phyloP scores from a whole-genome alignment of 2,113 vertebrate genomes.

The Mus pahari region DNA sequence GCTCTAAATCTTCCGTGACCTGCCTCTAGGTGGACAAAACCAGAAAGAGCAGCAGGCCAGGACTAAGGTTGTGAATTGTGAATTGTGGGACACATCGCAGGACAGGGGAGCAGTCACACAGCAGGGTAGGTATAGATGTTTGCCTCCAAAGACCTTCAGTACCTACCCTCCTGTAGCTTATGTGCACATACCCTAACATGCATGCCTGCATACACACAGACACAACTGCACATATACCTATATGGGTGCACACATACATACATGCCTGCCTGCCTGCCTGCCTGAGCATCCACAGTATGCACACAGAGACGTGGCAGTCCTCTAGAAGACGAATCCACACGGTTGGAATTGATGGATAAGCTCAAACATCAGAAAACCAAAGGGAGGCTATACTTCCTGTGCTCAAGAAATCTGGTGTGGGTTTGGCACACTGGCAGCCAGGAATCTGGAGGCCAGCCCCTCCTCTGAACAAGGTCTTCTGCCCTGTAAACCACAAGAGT shows the following conservation, averaged over 20 bases:
- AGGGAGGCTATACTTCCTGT: background rate
- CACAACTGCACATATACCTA: background rate
- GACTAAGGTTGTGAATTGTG: background rate
- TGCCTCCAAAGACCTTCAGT: background rate
- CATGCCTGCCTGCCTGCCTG: too few species aligned
- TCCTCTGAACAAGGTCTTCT: conserved; percentile 84
- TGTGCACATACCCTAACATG: background rate
- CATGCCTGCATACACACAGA: too few species aligned
- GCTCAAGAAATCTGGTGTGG: background rate
- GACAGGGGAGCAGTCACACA: background rate
- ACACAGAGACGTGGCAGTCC: background rate
- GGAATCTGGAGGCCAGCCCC: background rate
- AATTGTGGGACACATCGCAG: background rate
- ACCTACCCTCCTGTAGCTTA: background rate
- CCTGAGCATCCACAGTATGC: background rate
- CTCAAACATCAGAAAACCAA: background rate
- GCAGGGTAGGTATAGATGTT: background rate
- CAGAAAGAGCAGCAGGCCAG: too few species aligned
- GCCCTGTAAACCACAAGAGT: too few species aligned
- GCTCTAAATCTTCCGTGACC: background rate
- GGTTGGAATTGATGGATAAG: background rate
- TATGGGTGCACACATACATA: background rate
- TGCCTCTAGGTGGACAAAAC: background rate
- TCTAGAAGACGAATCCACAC: background rate
- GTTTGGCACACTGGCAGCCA: background rate